These are phyloP conservation scores for Ophthalmolycus amberensis DNA, from an alignment of 2,113 vertebrate genomes.

Conservation along the genomic window DNA sequence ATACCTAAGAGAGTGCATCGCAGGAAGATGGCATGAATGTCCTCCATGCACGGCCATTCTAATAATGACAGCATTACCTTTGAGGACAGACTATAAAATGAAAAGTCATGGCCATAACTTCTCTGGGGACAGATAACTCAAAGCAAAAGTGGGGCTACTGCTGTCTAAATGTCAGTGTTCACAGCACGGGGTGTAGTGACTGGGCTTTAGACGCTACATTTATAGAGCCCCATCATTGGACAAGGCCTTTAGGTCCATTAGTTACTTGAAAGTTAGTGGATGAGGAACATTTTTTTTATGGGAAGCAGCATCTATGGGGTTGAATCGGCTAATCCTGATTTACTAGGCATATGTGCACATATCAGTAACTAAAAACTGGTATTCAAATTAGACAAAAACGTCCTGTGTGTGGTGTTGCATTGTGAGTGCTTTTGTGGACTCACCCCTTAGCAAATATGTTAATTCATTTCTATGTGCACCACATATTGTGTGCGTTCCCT, in stretches of 20 bases:
- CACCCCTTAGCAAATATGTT: background rate
- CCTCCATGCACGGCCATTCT: background rate
- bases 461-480: background rate
- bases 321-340: too few species aligned
- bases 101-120: constrained; percentile 6
- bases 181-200: background rate
- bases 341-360: background rate
- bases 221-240: background rate
- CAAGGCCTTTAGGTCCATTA: background rate
- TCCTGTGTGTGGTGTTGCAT: background rate
- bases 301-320: background rate
- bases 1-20: constrained; percentile 1
- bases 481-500: background rate
- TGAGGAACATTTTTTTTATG: background rate
- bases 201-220: background rate
- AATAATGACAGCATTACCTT: constrained; percentile 22
- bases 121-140: constrained; percentile 6
- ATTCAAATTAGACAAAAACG: background rate
- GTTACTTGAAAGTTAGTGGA: background rate
- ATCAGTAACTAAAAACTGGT: background rate
- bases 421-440: background rate
- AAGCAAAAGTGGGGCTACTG: background rate
- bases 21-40: constrained; percentile 10
- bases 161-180: constrained; percentile 31
- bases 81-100: constrained; percentile 1